These are phyloP conservation scores for Nilaparvata lugens DNA, from an alignment of 1,140 invertebrate species.

Conservation along the genomic window DNA sequence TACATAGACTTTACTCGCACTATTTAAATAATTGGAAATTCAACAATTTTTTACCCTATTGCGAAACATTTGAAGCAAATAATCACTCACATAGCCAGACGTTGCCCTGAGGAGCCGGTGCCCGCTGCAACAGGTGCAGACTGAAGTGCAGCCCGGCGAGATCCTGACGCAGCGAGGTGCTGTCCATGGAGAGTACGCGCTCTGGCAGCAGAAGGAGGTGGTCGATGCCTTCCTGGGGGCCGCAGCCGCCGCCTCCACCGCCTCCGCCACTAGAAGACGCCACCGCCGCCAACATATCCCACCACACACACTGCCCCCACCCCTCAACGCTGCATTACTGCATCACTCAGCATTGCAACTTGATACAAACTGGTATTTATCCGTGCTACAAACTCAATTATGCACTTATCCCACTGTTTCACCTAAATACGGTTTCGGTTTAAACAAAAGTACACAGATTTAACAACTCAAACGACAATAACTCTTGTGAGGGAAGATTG, in stretches of 20 bases:
- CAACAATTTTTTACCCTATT: too few species aligned
- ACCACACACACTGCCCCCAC: slow-evolving; percentile 28
- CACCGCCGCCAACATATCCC: slow-evolving; percentile 26
- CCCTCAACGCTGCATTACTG: neutral
- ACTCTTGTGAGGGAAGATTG: too few species aligned
- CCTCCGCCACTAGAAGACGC: neutral
- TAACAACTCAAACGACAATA: too few species aligned
- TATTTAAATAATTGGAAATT: too few species aligned
- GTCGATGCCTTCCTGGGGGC: slow-evolving; percentile 45
- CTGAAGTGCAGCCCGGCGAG: slow-evolving; percentile 48
- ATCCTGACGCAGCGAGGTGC: slow-evolving; percentile 44
- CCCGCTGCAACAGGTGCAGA: slow-evolving; percentile 44
- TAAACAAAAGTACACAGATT: too few species aligned
- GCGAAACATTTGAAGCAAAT: too few species aligned
- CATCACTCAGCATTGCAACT: neutral
- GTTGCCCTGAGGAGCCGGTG: slow-evolving; percentile 42
- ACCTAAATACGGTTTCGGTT: too few species aligned
- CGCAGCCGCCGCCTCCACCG: slow-evolving; percentile 23
- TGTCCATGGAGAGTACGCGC: slow-evolving; percentile 50
- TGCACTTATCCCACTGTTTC: neutral
- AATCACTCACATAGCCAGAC: slow-evolving; percentile 51
- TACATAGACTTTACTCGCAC: too few species aligned
- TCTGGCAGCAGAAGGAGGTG: slow-evolving; percentile 48
- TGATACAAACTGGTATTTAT: neutral
- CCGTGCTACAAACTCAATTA: neutral